Evolutionary conservation across 2,113 vertebrate species (phyloP), one percentile per base, ranked within the genome.

Genomic region (Crotophaga sulcirostris): DNA sequence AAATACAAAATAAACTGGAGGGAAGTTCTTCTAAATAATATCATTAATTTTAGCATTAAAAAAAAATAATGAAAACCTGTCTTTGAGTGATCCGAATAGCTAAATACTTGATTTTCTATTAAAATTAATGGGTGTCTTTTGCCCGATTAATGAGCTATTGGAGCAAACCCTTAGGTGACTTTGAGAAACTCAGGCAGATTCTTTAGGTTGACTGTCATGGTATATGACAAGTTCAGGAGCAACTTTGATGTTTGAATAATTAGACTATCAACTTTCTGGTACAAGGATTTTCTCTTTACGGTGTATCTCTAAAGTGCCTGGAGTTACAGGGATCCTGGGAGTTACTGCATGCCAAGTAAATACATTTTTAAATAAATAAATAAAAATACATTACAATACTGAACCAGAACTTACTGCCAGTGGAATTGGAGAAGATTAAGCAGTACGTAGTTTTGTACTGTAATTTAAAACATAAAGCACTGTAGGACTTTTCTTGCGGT

Each of bases 241-340:
- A 84, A 83, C 93, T 97, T 96, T 96, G 96, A 96, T 96, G 88
- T 94, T 40, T 93, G 90, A 95, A 64, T 96, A 96, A 95, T 97
- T 92, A 89, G 76, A 38, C 47, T 52, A 31, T 90, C 64, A 95
- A 34, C 59, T 95, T 91, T 92, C 49, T 87, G 85, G 68, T 90
- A 36, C 23, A 56, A 52, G 69, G 83, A 36, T 66, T 90, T 93
- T 94, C 72, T 81, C 55, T 63, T n/a, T 81, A 18, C 0, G 2
- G 31, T 67, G 5, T 42, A 8, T 94, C 64, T 93, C 68, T 75
- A 20, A 80, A 86, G 34, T 83, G 67, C 70, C 90, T 95, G 88
- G 55, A 76, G 88, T 91, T 91, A 58, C 38, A 72, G 60, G 64
- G 72, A 54, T 91, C 56, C 82, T 90, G 92, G 59, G 60, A 81